A percentile compares a stretch with the other conserved stretches of the same genome.
These are phyloP conservation scores for Eciton burchellii DNA, from an alignment of 1,140 invertebrate species.

Conservation along the genomic window DNA sequence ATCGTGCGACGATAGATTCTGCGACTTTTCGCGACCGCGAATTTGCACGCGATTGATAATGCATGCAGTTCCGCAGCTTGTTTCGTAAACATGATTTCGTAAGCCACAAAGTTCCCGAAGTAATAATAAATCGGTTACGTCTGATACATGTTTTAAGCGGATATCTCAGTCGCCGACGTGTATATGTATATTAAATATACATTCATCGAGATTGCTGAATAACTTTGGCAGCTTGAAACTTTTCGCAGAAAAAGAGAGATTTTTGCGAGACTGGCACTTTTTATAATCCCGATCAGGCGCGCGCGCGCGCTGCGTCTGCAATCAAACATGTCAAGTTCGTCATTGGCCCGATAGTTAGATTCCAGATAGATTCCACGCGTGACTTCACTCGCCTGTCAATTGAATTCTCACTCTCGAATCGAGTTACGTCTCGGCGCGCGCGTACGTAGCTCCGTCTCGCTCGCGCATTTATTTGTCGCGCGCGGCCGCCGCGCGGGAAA, in stretches of 20 bases:
- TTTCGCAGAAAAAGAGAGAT: background rate
- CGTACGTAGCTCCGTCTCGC: conserved; percentile 23
- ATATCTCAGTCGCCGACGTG: background rate
- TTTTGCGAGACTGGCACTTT: conserved; percentile 11
- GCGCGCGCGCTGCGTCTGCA: conserved; percentile 17
- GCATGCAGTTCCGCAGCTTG: conserved; percentile 18
- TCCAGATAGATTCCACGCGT: conserved; percentile 59
- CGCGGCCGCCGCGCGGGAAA: background rate
- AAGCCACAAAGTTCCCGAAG: conserved; percentile 28
- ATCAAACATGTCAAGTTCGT: conserved; percentile 54
- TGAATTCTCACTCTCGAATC: conserved; percentile 65
- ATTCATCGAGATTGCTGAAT: conserved; percentile 17
- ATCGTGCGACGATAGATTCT: background rate
- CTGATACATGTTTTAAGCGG: conserved; percentile 49
- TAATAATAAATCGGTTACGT: conserved; percentile 44
- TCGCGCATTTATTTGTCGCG: conserved; percentile 65
- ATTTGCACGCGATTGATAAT: conserved; percentile 50
- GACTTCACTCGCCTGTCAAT: conserved; percentile 64
- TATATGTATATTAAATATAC: too few relatives aligned
- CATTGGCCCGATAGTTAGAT: conserved; percentile 52
- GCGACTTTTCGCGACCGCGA: background rate
- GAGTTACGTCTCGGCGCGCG: conserved; percentile 52
- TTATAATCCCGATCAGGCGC: conserved; percentile 32
- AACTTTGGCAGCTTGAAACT: conserved; percentile 11
- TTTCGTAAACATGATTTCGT: conserved; percentile 37